Evolutionary conservation across 2,888 invertebrate species (phyloP).

Genomic region (Helleia helle): DNA sequence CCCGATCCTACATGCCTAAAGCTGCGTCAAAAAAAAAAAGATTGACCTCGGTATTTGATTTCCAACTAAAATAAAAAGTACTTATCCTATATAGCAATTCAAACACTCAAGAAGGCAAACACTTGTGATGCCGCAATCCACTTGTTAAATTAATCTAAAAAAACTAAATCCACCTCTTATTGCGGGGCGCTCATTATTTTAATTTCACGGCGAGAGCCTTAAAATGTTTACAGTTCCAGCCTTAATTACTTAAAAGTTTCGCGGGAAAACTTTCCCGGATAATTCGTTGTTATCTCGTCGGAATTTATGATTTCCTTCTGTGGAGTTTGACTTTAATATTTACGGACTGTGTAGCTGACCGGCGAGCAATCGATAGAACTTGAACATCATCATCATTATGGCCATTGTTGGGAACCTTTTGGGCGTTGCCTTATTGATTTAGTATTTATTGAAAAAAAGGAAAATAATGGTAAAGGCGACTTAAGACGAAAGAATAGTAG

Average conservation of each 20-base stretch:
- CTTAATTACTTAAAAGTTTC: conserved; percentile 12
- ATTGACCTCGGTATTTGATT: no score
- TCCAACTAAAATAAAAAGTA: no score
- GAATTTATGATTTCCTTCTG: conserved; percentile 10
- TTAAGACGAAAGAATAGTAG: no score
- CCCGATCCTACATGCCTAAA: no score
- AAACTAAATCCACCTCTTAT: conserved; percentile 4
- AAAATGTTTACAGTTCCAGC: conserved; percentile 10
- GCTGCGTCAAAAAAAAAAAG: no score
- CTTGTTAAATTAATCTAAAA: background rate
- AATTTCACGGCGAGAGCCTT: conserved; percentile 6
- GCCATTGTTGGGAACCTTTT: no score
- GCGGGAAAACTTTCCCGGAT: conserved; percentile 10
- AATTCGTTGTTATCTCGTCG: conserved; percentile 11
- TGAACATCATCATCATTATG: no score
- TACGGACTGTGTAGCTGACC: background rate
- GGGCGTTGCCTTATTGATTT: no score
- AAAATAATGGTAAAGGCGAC: no score
- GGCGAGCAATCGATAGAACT: background rate
- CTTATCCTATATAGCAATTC: no score
- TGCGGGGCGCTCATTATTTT: conserved; percentile 1
- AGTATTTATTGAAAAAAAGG: no score
- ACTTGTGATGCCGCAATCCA: background rate
- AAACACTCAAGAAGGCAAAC: no score
- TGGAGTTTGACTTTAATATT: conserved; percentile 6